These are phyloP conservation scores for Bimastos eiseni DNA, from an alignment of 2,888 invertebrate species.

Conservation along the genomic window DNA sequence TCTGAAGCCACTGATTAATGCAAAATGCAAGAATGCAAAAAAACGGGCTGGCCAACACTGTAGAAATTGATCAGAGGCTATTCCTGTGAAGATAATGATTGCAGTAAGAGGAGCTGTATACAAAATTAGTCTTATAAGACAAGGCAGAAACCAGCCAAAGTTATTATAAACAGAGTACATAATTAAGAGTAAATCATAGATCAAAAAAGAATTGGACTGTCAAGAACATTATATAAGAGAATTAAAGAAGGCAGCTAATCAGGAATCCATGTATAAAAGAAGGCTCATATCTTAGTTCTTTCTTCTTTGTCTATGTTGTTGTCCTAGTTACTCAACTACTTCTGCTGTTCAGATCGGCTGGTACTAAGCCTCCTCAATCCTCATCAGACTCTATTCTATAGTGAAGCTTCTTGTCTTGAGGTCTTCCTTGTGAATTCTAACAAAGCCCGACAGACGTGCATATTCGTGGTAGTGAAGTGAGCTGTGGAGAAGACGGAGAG, in stretches of 20 bases:
- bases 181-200: background rate
- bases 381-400: background rate
- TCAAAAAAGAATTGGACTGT: background rate
- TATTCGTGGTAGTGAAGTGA: background rate
- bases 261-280: background rate
- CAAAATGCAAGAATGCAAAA: background rate
- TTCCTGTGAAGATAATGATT: background rate
- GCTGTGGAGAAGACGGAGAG: background rate
- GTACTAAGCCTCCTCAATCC: background rate
- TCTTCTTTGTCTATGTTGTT: background rate
- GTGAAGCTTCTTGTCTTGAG: background rate
- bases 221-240: background rate
- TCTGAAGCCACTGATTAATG: background rate
- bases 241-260: too few relatives aligned
- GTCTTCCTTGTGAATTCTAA: constrained; percentile 13
- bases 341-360: background rate
- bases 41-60: background rate
- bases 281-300: background rate
- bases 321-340: background rate
- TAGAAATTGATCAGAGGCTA: background rate
- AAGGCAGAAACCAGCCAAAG: background rate
- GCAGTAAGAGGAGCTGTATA: background rate
- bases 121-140: background rate
- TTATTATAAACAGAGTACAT: background rate
- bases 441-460: background rate